Evolutionary conservation across 2,113 vertebrate genomes (phyloP).

Genomic region (Ciconia maguari): DNA sequence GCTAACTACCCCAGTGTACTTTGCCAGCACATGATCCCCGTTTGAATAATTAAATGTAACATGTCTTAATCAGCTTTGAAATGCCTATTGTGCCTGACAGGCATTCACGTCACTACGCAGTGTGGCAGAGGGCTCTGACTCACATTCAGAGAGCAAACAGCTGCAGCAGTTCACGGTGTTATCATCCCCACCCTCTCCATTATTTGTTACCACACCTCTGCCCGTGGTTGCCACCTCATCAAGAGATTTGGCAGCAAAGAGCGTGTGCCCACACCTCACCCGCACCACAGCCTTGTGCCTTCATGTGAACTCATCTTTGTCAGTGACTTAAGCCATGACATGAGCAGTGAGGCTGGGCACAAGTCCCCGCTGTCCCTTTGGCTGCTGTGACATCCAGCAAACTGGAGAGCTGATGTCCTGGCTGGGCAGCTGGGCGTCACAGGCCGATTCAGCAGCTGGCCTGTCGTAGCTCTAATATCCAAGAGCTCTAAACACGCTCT

Average conservation of each 20-base stretch:
- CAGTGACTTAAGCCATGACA: not conserved
- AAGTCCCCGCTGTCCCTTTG: not conserved
- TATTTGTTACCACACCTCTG: not conserved
- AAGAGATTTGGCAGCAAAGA: not conserved
- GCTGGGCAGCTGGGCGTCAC: not conserved
- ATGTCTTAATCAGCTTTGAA: not conserved
- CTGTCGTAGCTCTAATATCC: not conserved
- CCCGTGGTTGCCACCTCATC: not conserved
- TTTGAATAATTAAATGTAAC: not conserved
- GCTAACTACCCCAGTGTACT: not conserved
- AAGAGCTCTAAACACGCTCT: not conserved
- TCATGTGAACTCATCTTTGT: not conserved
- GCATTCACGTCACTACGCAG: not conserved
- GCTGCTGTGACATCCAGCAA: not conserved
- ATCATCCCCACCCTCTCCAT: not conserved
- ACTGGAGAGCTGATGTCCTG: not conserved
- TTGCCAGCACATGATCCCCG: not conserved
- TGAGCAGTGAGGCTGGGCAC: not conserved
- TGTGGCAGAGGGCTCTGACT: not conserved
- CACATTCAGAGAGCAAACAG: not conserved
- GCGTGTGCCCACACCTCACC: accelerated
- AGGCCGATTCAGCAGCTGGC: not conserved
- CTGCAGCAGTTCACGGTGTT: not conserved
- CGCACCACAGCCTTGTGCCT: not conserved
- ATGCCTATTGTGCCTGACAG: not conserved